Evolutionary conservation across 2,888 invertebrate species (phyloP), one percentile per base, ranked within the genome.

Genomic region (Cyaniris semiargus): DNA sequence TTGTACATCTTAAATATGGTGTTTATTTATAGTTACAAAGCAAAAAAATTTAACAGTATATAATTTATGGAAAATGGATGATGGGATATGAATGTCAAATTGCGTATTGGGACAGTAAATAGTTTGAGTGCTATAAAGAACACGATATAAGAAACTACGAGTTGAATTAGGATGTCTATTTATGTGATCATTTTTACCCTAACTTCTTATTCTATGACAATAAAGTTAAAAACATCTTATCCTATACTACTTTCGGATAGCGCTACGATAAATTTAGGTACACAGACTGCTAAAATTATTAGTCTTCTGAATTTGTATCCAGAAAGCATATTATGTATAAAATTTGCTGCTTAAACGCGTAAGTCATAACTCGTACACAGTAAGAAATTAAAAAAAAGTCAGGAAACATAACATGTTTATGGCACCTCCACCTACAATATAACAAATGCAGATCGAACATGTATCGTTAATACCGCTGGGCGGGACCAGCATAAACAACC

Each of bases 401-500:
- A 27, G 27, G 48, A 48, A 44, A 38, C 27, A 38, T 44, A 53
- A 48, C 74, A 27, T 74, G 70, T 77, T 75, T 78, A 77, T 34
- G 60, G 48, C 72, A 48, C 74, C 71, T 48, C 48, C 38, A 74
- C 48, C 53, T 72, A 15, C 66, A 23, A 18, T 27, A 53, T 74
- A 74, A 74, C 74, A 53, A 71, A 77, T 31, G 76, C 71, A 77
- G 76, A 81, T 80, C 80, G 77, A 78, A 81, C 82, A 80, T 79
- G 80, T 79, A 79, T 91, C 87, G 91, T 92, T 92, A 90, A 89
- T 90, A 89, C 89, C 87, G 87, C 83, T 83, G 87, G 90, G 90
- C 89, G 89, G 89, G 86, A 87, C 86, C 86, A 84, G 83, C 82
- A 93, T 92, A 93, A 92, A 93, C 93, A 90, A 92, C 89, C 91